Evolutionary conservation across 1,140 invertebrate species (phyloP).

Genomic region (Oncopodura yosiiana): DNA sequence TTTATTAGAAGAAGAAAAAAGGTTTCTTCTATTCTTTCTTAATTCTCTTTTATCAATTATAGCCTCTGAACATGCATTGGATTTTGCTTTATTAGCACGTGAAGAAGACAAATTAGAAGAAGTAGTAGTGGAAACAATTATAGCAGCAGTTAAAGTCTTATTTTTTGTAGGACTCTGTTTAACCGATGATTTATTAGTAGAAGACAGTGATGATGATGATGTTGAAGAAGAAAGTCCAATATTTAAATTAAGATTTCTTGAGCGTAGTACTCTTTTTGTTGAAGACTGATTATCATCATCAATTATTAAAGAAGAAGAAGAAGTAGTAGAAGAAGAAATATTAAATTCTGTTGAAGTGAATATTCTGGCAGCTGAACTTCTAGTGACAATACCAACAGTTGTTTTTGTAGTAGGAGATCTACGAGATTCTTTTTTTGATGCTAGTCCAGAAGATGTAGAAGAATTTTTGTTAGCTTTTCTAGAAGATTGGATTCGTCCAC

Average conservation of each 20-base stretch:
- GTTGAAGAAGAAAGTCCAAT: too few relatives aligned
- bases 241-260: constrained; percentile 25
- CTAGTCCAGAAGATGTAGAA: background rate
- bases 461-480: background rate
- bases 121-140: too few relatives aligned
- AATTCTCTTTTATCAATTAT: too few relatives aligned
- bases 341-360: background rate
- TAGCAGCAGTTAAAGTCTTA: background rate
- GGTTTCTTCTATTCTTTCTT: too few relatives aligned
- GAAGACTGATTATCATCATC: background rate
- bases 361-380: constrained; percentile 4
- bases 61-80: too few relatives aligned
- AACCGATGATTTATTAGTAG: background rate
- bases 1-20: too few relatives aligned
- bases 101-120: too few relatives aligned
- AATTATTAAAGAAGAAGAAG: background rate
- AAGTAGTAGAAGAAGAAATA: background rate
- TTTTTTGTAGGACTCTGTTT: background rate
- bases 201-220: background rate
- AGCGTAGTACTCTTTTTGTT: constrained; percentile 20
- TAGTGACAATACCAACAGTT: background rate
- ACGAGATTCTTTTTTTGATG: too few relatives aligned
- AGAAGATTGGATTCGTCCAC: too few relatives aligned
- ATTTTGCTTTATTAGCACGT: too few relatives aligned
- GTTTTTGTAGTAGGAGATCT: too few relatives aligned